phyloP scores from a whole-genome alignment of 2,888 invertebrate species.

The Drosophila niveifrons region DNA sequence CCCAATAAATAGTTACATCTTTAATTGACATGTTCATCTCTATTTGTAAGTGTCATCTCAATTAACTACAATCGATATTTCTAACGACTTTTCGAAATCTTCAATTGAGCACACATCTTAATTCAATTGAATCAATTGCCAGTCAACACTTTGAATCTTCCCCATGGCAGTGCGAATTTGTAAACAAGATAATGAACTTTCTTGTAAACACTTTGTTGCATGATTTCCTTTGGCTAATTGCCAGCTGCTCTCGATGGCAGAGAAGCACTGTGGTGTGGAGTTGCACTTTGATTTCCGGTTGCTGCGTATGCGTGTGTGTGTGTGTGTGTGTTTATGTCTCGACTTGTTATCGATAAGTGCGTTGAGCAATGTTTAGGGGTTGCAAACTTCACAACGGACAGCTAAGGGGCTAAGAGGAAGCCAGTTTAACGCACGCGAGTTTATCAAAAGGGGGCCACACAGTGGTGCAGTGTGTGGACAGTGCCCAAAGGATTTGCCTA shows the following conservation, averaged over 20 bases:
- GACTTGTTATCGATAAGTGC: constrained; percentile 56
- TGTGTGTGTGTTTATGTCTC: constrained; percentile 13
- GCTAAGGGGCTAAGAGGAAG: neutral
- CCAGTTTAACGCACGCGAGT: constrained; percentile 5
- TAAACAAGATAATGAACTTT: constrained; percentile 28
- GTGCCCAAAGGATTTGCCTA: constrained; percentile 29
- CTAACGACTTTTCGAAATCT: neutral
- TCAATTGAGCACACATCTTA: neutral
- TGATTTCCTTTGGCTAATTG: constrained; percentile 44
- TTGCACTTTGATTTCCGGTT: constrained; percentile 30
- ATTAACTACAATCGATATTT: neutral
- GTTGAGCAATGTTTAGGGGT: constrained; percentile 41
- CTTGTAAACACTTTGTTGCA: constrained; percentile 28
- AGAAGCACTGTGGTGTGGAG: neutral
- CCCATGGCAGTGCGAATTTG: constrained; percentile 16
- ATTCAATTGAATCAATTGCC: neutral
- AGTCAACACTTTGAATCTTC: neutral
- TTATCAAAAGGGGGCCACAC: constrained; percentile 1
- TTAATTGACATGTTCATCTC: neutral
- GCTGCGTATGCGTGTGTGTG: too few relatives aligned
- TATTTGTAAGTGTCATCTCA: neutral
- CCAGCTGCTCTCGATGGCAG: constrained; percentile 14
- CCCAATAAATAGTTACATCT: too few relatives aligned
- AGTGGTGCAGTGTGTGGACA: neutral
- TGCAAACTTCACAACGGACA: constrained; percentile 15